Evolutionary conservation across 2,797 vertebrate genomes (phyloP), one percentile per base, ranked within the genome.

Genomic region (Crax fasciolata): DNA sequence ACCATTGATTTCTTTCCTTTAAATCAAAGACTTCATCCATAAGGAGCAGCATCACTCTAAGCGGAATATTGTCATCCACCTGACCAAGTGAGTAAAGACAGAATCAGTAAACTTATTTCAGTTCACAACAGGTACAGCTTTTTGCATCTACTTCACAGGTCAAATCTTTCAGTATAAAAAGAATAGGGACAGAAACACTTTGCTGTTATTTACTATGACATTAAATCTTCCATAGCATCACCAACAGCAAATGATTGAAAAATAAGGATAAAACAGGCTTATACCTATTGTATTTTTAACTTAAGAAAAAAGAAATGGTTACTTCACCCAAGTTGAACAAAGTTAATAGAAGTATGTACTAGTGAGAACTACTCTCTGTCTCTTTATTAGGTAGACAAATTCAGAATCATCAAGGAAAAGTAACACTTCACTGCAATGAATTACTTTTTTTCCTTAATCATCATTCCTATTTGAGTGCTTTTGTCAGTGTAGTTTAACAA

Each of bases 11-110:
- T 97, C 99, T 99, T 98, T 99, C 99, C 96, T 99, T 99, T 55
- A 99, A 98, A 97, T 99, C 99, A 58, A 99, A 99, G 90, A 99
- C 99, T 98, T 99, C 99, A 70, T 99, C 99, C 99, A 99, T 99
- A 87, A 99, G 98, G 63, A 99, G 98, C 71, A 99, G 98, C 99
- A 99, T 99, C 70, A 99, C 99, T 84, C 99, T 98, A 74, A 99
- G 98, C 0, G 99, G 99, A 96, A 99, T 99, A 97, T 99, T 99
- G 94, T 99, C 99, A 88, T 99, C 99, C 97, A 99, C 99, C 99
- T 99, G 96, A 90, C 5, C 73, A 96, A 88, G 59, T 10, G 28
- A 95, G n/a, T 16, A 20, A 59, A 95, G 87, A 32, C 67, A 88
- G 16, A n/a, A 89, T 41, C 13, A 73, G 7, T 27, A 67, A 81